Evolutionary conservation across 1,140 invertebrate species (phyloP), one percentile per base, ranked within the genome.

Genomic region (Streblospio benedicti): DNA sequence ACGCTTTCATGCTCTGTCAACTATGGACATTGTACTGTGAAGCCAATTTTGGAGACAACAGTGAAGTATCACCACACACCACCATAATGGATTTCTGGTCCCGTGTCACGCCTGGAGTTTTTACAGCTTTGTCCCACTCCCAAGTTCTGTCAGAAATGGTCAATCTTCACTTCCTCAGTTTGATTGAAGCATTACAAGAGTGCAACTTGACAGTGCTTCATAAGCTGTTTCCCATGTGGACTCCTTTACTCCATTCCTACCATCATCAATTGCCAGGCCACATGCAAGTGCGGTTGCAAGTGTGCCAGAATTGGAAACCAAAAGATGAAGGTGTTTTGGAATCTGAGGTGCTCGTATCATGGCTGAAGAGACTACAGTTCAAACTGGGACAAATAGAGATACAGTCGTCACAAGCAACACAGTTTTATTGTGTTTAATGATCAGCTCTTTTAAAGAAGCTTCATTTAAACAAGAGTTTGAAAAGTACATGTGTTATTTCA

Each of bases 21-120:
- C 79, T 99, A 47, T 99, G 96, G 96, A 99, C 95, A 0, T 86
- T 99, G 66, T 99, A 99, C 74, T 85, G 97, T 74, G 96, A 98
- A 77, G 88, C 92, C 77, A 54, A 85, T 81, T 63, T 83, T 76
- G 65, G 84, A 82, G 70, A 72, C 79, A 68, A 84, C 83, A 70
- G 66, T 53, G 73, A 76, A 27, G 63, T 65, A 14, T 45, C 57
- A 5, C 71, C 70, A 20, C 45, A 70, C 3, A 64, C 67, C 28
- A 89, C 93, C 64, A 82, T 97, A n/a, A 85, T 96, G 66, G 95
- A 99, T 77, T 99, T 99, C 81, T 99, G 96, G 96, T 88, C 88
- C 4, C 93, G 97, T 80, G 88, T 99, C 0, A 97, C 95, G 20
- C 95, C 93, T 0, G 90, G 88, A 55, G 87, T 99, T 61, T 77